A percentile compares a stretch with the other conserved stretches of the same genome.
phyloP scores from a whole-genome alignment of 1,140 invertebrate genomes.

The Fopius arisanus region DNA sequence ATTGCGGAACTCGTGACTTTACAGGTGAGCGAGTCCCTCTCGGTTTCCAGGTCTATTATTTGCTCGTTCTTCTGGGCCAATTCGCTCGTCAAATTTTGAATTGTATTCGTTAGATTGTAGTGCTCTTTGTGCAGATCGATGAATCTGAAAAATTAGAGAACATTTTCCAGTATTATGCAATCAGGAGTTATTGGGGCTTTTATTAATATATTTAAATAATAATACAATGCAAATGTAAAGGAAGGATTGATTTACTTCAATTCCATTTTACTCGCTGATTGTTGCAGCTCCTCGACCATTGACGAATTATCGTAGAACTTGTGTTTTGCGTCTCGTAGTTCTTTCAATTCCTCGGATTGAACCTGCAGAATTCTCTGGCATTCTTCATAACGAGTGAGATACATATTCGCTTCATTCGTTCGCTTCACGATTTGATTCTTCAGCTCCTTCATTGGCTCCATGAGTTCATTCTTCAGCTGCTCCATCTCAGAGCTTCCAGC shows the following conservation, averaged over 20 bases:
- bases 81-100: not conserved
- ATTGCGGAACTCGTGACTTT: not conserved
- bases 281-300: not conserved
- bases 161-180: too few species aligned
- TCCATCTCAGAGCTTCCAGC: not conserved
- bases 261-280: not conserved
- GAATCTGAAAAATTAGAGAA: not conserved
- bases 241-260: too few species aligned
- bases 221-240: too few species aligned
- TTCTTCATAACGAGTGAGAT: not conserved
- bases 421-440: not conserved
- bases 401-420: not conserved
- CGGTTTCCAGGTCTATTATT: not conserved
- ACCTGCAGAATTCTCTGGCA: not conserved
- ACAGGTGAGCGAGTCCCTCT: not conserved
- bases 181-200: too few species aligned
- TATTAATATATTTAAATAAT: too few species aligned
- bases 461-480: not conserved
- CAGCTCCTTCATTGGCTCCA: not conserved
- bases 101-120: not conserved
- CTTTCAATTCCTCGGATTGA: not conserved
- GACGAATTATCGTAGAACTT: not conserved
- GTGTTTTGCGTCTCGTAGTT: not conserved
- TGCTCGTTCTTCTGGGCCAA: not conserved
- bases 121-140: conserved; percentile 9